phyloP scores from a whole-genome alignment of 1,140 invertebrate genomes.

The Olivierus martensii region DNA sequence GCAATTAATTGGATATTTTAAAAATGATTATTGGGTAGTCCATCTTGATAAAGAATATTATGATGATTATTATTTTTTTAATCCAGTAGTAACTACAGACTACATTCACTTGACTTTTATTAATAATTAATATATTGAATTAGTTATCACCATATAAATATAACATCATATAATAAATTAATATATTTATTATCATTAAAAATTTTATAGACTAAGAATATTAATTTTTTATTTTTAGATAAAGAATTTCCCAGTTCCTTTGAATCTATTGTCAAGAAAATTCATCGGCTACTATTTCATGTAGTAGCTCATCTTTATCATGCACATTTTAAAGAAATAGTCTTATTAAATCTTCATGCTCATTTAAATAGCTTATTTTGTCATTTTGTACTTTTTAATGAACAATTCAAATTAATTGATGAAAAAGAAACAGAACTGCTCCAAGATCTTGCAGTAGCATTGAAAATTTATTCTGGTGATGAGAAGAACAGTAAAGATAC shows the following conservation, averaged over 20 bases:
- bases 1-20: too few relatives aligned
- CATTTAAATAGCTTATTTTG: constrained; percentile 93
- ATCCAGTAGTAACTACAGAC: too few relatives aligned
- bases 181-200: too few relatives aligned
- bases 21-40: too few relatives aligned
- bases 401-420: constrained; percentile 75
- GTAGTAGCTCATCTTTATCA: constrained; percentile 96
- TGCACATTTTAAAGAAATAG: constrained; percentile 90
- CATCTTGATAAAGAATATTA: too few relatives aligned
- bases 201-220: too few relatives aligned
- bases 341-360: constrained; percentile 77
- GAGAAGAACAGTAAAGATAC: too few relatives aligned
- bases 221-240: constrained; percentile 43
- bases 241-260: constrained; percentile 90
- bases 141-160: too few relatives aligned
- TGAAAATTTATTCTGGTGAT: background rate
- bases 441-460: constrained; percentile 40
- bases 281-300: constrained; percentile 90
- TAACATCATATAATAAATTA: too few relatives aligned
- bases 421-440: constrained; percentile 91
- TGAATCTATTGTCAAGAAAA: constrained; percentile 88
- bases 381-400: constrained; percentile 80
- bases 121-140: too few relatives aligned
- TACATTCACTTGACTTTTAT: too few relatives aligned
- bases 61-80: too few relatives aligned